phyloP scores from a whole-genome alignment of 2,113 vertebrate genomes.

The Oryzias celebensis region DNA sequence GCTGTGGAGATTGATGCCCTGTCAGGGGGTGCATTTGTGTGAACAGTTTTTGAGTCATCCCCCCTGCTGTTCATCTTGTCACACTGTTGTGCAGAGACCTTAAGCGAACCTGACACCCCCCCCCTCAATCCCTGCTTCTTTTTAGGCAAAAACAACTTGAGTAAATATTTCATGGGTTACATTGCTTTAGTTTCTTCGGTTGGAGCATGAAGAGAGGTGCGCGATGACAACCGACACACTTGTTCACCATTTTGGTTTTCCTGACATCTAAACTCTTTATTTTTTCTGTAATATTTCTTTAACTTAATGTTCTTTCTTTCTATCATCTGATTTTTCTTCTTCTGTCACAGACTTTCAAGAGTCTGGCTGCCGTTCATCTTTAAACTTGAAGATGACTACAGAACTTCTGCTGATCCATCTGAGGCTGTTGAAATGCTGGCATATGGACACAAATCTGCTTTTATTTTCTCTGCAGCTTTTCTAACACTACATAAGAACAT shows the following conservation, averaged over 20 bases:
- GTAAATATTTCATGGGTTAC: constrained; percentile 68
- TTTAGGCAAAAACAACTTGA: constrained; percentile 62
- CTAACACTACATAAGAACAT: constrained; percentile 37
- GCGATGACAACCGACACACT: constrained; percentile 50
- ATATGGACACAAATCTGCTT: constrained; percentile 57
- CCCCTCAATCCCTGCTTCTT: constrained; percentile 6
- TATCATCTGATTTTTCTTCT: constrained; percentile 40
- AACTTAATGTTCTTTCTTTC: not conserved
- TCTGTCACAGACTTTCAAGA: constrained; percentile 48
- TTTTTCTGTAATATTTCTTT: no score
- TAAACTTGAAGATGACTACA: constrained; percentile 39
- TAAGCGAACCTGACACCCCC: constrained; percentile 53
- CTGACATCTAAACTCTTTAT: constrained; percentile 19
- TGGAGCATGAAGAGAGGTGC: constrained; percentile 44
- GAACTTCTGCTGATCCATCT: constrained; percentile 64
- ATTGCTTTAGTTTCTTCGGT: constrained; percentile 65
- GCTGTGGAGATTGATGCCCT: constrained; percentile 8
- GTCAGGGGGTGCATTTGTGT: constrained; percentile 45
- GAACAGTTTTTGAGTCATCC: constrained; percentile 57
- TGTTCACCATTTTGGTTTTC: constrained; percentile 19
- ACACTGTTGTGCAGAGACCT: constrained; percentile 27
- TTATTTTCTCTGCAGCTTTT: constrained; percentile 42
- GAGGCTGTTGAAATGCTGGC: constrained; percentile 52
- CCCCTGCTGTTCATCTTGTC: constrained; percentile 27
- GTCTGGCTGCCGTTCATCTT: constrained; percentile 35